Evolutionary conservation across 1,140 invertebrate species (phyloP).

Genomic region (Uloborus diversus): DNA sequence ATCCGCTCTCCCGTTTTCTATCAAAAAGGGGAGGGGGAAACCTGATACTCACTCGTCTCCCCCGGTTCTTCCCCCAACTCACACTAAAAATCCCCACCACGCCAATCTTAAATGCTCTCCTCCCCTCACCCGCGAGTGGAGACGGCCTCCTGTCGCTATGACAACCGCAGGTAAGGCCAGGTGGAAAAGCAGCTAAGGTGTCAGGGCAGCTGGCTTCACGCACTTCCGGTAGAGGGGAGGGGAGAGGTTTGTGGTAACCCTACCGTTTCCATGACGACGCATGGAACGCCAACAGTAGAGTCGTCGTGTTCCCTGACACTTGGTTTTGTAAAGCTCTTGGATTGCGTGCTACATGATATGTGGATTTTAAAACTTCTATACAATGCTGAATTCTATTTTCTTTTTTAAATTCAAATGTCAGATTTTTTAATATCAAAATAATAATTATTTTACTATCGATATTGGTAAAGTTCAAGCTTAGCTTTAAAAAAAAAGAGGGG

Average conservation of each 20-base stretch:
- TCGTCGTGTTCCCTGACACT: no score
- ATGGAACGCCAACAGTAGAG: slow-evolving; percentile 33
- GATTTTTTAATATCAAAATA: no score
- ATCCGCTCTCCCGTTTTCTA: not conserved
- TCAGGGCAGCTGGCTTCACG: slow-evolving; percentile 48
- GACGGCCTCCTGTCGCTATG: slow-evolving; percentile 10
- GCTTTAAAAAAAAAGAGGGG: no score
- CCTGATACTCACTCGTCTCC: not conserved
- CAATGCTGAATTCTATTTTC: no score
- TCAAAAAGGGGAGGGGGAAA: not conserved
- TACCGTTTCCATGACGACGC: slow-evolving; percentile 18
- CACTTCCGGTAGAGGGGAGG: slow-evolving; percentile 27
- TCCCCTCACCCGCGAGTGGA: slow-evolving; percentile 22
- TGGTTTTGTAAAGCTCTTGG: no score
- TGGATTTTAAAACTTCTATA: no score
- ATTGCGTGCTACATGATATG: no score
- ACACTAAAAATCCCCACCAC: slow-evolving; percentile 12
- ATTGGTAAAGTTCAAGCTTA: no score
- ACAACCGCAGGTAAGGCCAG: slow-evolving; percentile 45
- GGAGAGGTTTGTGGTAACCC: slow-evolving; percentile 18
- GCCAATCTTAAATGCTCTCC: not conserved
- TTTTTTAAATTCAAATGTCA: no score
- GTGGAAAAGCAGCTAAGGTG: slow-evolving; percentile 46
- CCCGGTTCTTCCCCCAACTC: not conserved
- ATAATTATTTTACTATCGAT: no score